A percentile compares a stretch with the other conserved stretches of the same genome.
phyloP scores from a whole-genome alignment of 2,888 invertebrate species.

The Cyrtodaria siliqua region DNA sequence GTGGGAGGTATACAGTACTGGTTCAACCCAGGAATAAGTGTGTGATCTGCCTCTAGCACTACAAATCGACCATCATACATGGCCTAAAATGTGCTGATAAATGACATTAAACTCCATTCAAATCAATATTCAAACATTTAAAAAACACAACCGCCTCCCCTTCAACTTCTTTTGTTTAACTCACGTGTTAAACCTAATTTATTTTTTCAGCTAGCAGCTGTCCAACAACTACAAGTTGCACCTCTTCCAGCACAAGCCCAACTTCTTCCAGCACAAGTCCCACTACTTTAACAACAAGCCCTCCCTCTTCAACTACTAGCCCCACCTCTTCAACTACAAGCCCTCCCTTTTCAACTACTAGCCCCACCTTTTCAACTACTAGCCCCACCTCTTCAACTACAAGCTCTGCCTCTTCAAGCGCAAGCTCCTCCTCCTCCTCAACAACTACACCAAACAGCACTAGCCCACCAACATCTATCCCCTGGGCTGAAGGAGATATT shows the following conservation, averaged over 20 bases:
- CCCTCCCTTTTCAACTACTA: not conserved
- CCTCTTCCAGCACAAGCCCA: not conserved
- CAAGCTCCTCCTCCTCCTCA: too few species aligned
- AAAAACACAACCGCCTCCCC: not conserved
- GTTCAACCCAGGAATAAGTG: too few species aligned
- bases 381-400: not conserved
- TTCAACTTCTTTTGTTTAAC: too few species aligned
- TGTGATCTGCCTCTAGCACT: too few species aligned
- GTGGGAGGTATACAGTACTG: too few species aligned
- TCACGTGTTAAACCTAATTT: not conserved
- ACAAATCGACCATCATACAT: too few species aligned
- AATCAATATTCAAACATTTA: too few species aligned
- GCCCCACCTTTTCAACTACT: not conserved
- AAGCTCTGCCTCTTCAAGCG: too few species aligned
- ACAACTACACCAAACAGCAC: constrained; percentile 3
- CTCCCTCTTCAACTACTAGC: not conserved
- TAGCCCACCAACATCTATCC: too few species aligned
- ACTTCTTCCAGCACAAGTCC: not conserved
- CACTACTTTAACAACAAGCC: not conserved
- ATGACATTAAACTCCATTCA: too few species aligned
- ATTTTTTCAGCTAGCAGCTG: not conserved
- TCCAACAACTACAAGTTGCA: not conserved
- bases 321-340: not conserved
- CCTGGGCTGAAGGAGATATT: not conserved
- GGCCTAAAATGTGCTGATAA: too few species aligned